Evolutionary conservation across 2,888 invertebrate genomes (phyloP).

Genomic region (Ceramica pisi): DNA sequence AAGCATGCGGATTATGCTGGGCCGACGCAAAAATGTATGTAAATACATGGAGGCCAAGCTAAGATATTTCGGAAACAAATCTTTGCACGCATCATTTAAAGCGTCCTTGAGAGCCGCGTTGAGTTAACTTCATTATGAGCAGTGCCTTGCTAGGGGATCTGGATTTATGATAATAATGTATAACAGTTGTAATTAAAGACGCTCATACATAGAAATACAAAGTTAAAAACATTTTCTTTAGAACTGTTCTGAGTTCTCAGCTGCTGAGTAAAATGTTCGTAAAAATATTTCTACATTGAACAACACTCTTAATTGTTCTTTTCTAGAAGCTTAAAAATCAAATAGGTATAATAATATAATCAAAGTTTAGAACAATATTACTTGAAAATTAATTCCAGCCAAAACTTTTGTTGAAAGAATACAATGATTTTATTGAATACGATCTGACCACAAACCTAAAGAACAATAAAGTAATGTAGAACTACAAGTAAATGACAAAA

Average conservation of each 20-base stretch:
- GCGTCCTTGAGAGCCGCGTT: conserved; percentile 28
- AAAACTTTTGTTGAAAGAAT: neutral
- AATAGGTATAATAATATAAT: no score
- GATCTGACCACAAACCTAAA: neutral
- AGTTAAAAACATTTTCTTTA: conserved; percentile 10
- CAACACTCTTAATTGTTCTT: conserved; percentile 1
- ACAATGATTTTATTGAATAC: no score
- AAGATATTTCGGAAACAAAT: conserved; percentile 56
- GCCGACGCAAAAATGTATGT: conserved; percentile 54
- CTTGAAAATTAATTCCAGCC: accelerated
- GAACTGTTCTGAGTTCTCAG: conserved; percentile 27
- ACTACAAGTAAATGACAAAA: neutral
- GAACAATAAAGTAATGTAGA: neutral
- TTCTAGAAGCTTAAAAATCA: neutral
- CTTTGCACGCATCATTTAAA: conserved; percentile 44
- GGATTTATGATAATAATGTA: conserved; percentile 21
- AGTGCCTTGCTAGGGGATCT: conserved; percentile 18
- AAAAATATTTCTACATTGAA: neutral
- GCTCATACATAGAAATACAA: conserved; percentile 5
- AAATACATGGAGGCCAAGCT: conserved; percentile 50
- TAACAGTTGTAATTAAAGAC: conserved; percentile 17
- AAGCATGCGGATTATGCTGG: conserved; percentile 40
- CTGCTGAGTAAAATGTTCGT: conserved; percentile 12
- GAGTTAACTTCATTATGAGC: conserved; percentile 49
- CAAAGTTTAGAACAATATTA: neutral